Evolutionary conservation across 1,140 invertebrate genomes (phyloP).

Genomic region (Aphaenogaster floridana): DNA sequence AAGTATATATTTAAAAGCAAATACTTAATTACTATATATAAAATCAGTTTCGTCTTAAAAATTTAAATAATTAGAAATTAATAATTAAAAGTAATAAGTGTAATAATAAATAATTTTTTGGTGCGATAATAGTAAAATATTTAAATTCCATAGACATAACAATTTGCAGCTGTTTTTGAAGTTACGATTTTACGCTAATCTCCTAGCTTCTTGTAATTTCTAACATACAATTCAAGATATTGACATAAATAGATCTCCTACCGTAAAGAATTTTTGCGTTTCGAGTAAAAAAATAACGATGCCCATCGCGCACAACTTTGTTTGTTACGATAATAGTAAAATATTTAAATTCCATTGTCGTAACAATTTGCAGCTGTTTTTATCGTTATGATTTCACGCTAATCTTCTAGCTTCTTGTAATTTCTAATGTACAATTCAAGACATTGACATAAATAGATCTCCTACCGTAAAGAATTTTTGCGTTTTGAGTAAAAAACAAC

Average conservation of each 20-base stretch:
- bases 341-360: not conserved
- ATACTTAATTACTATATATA: not conserved
- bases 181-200: not conserved
- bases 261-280: not conserved
- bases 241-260: not conserved
- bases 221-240: not conserved
- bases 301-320: not conserved
- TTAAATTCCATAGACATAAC: not conserved
- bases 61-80: conserved; percentile 9
- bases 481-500: conserved; percentile 4
- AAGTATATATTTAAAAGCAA: not conserved
- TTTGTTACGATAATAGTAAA: conserved; percentile 29
- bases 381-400: not conserved
- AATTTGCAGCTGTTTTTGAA: not conserved
- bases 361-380: not conserved
- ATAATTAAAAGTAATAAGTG: not conserved
- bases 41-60: not conserved
- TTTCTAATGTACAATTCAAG: not conserved
- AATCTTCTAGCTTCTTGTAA: not conserved
- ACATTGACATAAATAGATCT: not conserved
- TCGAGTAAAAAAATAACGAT: not conserved
- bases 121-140: conserved; percentile 2
- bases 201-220: not conserved
- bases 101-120: conserved; percentile 15
- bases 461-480: not conserved